Conservation (phyloP, 2,797 vertebrate species). For the Sebastes jordani region DNA sequence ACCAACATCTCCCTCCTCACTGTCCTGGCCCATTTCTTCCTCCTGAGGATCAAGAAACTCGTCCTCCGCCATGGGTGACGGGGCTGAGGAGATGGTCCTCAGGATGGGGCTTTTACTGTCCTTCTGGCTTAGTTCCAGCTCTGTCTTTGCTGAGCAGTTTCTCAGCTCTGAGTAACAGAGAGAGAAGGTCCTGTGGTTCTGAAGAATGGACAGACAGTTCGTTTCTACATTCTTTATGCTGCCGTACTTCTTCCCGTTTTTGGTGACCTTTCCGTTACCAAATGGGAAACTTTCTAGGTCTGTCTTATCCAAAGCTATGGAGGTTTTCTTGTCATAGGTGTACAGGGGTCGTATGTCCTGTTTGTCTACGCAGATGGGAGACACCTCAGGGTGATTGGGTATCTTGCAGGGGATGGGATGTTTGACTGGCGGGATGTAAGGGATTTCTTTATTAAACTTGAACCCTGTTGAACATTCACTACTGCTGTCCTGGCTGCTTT, state of each 20-base stretch:
- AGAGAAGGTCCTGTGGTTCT: conserved; percentile 81
- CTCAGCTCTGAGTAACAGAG: conserved; percentile 82
- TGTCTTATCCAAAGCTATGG: conserved; percentile 80
- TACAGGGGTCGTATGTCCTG: conserved; percentile 83
- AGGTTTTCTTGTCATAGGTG: conserved; percentile 84
- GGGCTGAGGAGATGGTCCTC: conserved; percentile 65
- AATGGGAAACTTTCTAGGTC: conserved; percentile 88
- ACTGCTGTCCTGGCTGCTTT: conserved; percentile 80
- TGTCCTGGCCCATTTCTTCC: conserved; percentile 75
- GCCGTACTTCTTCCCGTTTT: conserved; percentile 88
- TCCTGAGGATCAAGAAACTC: conserved; percentile 62
- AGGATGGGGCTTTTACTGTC: conserved; percentile 72
- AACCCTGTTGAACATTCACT: conserved; percentile 88
- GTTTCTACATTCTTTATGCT: conserved; percentile 92
- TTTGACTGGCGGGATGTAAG: conserved; percentile 88
- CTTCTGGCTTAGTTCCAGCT: conserved; percentile 73
- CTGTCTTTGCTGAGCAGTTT: conserved; percentile 73
- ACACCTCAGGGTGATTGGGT: conserved; percentile 83
- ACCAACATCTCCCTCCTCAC: conserved; percentile 89
- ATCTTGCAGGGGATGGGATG: conserved; percentile 88
- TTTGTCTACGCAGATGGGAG: conserved; percentile 84
- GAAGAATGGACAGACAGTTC: conserved; percentile 80
- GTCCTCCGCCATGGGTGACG: conserved; percentile 64
- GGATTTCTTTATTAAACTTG: conserved; percentile 90
- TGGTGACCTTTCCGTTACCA: conserved; percentile 84